Conservation (phyloP, 2,888 invertebrate species). For the Acrocera orbiculus region DNA sequence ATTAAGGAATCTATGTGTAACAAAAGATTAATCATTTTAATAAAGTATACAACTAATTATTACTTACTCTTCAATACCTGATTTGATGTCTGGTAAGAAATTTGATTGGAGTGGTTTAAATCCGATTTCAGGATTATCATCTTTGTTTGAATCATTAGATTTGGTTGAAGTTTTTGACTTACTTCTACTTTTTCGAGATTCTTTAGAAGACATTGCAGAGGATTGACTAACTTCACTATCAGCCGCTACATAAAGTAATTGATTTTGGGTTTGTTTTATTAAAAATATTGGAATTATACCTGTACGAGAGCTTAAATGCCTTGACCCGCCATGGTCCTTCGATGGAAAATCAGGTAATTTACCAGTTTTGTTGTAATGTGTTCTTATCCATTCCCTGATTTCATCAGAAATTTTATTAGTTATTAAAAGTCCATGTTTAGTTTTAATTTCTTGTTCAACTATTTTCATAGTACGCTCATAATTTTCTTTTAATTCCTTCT, state of each 20-base stretch:
- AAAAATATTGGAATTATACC: conserved; percentile 27
- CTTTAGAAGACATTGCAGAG: conserved; percentile 56
- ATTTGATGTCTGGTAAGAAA: conserved; percentile 53
- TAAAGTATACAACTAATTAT: neutral
- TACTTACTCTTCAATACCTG: conserved; percentile 51
- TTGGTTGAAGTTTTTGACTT: conserved; percentile 42
- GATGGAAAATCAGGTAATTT: conserved; percentile 84
- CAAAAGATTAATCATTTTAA: neutral
- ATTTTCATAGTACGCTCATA: conserved; percentile 49
- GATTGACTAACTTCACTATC: conserved; percentile 67
- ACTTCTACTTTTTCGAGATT: conserved; percentile 60
- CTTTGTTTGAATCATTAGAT: conserved; percentile 36
- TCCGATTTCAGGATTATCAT: conserved; percentile 38
- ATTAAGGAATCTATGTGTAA: conserved; percentile 43
- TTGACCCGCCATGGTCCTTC: conserved; percentile 78
- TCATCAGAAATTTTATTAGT: conserved; percentile 77
- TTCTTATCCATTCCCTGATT: conserved; percentile 71
- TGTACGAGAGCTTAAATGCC: conserved; percentile 64
- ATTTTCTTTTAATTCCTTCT: conserved; percentile 46
- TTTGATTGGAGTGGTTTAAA: conserved; percentile 52
- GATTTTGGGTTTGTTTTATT: neutral
- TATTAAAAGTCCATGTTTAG: conserved; percentile 54
- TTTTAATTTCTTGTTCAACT: conserved; percentile 44
- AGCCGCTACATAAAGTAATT: conserved; percentile 33
- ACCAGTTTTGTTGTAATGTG: conserved; percentile 63